These are phyloP conservation scores for Lepus americanus DNA, from an alignment of 2,113 vertebrate species.

Conservation along the genomic window DNA sequence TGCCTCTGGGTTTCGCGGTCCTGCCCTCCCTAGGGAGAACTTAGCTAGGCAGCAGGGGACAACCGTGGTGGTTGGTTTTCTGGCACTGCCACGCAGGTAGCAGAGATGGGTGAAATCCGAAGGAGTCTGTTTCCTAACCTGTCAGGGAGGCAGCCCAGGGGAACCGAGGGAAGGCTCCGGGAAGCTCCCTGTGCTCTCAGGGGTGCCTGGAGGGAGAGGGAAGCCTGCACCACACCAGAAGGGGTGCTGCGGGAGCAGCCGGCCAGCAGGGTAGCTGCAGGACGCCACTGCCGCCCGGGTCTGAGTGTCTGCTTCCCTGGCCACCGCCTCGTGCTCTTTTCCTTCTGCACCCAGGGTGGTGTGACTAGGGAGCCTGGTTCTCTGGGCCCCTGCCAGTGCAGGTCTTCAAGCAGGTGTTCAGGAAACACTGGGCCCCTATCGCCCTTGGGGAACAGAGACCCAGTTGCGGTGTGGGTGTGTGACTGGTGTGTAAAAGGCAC, in stretches of 20 bases:
- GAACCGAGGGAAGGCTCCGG: neutral
- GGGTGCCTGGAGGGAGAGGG: neutral
- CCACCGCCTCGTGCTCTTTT: neutral
- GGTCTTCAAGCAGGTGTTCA: neutral
- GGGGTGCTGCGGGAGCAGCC: neutral
- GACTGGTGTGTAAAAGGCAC: constrained; percentile 9
- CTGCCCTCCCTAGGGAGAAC: constrained; percentile 85
- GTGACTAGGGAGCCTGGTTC: neutral
- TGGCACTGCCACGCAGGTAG: too few species aligned
- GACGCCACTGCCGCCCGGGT: neutral
- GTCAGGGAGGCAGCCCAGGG: constrained; percentile 81
- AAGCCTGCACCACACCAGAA: neutral
- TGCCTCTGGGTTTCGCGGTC: constrained; percentile 66
- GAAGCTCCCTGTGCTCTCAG: neutral
- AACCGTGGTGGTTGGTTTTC: neutral
- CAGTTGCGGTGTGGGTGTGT: neutral
- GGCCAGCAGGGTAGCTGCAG: neutral
- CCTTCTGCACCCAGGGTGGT: neutral
- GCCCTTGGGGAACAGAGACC: neutral
- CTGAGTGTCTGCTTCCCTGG: neutral
- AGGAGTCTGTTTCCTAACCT: constrained; percentile 85
- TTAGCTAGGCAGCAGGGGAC: constrained; percentile 86
- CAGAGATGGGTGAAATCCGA: constrained; percentile 87
- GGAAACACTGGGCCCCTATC: neutral
- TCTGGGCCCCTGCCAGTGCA: neutral